Conservation (phyloP, 2,888 invertebrate species). For the Oscheius myriophilus region DNA sequence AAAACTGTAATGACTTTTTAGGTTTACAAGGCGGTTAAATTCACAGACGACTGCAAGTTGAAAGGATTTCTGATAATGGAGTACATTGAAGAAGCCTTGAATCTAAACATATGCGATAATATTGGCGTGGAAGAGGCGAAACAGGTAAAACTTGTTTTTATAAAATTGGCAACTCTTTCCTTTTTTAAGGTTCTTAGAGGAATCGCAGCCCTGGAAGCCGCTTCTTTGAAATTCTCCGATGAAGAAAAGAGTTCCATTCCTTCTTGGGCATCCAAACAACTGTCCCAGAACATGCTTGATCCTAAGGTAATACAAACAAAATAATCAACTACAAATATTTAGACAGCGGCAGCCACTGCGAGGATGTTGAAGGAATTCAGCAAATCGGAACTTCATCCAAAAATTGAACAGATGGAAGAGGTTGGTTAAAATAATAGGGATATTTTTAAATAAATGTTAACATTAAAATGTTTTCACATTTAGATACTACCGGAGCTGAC, state of each 20-base stretch:
- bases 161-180: background rate
- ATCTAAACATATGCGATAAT: slow-evolving; percentile 24
- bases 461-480: too few relatives aligned
- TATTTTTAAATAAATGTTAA: too few relatives aligned
- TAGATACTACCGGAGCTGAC: background rate
- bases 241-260: background rate
- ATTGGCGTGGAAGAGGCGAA: slow-evolving; percentile 18
- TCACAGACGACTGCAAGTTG: slow-evolving; percentile 26
- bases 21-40: background rate
- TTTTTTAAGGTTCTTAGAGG: slow-evolving; percentile 7
- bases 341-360: background rate
- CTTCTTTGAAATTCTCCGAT: slow-evolving; percentile 11
- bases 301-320: background rate
- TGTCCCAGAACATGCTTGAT: background rate
- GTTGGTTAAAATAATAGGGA: too few relatives aligned
- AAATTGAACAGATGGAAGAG: slow-evolving; percentile 19
- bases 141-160: background rate
- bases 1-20: background rate
- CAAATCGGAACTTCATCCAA: background rate
- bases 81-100: slow-evolving; percentile 29
- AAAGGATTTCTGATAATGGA: slow-evolving; percentile 47
- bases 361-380: background rate
- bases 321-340: background rate
- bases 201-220: slow-evolving; percentile 20
- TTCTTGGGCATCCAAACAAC: background rate